Conservation (phyloP, 2,797 vertebrate genomes). For the Meda fulgida region DNA sequence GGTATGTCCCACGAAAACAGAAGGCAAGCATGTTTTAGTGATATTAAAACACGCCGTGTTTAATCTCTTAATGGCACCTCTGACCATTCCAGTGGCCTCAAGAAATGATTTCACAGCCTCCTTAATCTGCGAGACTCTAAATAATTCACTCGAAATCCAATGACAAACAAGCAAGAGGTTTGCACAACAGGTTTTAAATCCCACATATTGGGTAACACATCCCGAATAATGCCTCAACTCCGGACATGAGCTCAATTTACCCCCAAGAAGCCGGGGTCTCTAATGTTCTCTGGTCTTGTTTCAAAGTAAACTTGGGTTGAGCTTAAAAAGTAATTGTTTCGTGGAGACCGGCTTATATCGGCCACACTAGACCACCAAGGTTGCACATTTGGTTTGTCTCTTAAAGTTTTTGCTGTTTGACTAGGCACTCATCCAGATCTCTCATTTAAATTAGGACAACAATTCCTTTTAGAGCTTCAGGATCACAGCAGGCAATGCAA, state of each 20-base stretch:
- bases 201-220: background rate
- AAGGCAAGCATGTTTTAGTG: background rate
- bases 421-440: slow-evolving; percentile 70
- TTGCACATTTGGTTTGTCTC: slow-evolving; percentile 68
- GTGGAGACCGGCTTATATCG: slow-evolving; percentile 50
- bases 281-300: slow-evolving; percentile 37
- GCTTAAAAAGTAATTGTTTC: slow-evolving; percentile 55
- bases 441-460: slow-evolving; percentile 57
- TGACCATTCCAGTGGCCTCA: slow-evolving; percentile 21
- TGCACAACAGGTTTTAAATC: slow-evolving; percentile 46
- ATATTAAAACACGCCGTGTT: slow-evolving; percentile 14
- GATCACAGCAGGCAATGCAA: slow-evolving; percentile 57
- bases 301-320: slow-evolving; percentile 49
- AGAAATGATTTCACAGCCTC: slow-evolving; percentile 16
- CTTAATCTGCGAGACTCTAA: slow-evolving; percentile 27
- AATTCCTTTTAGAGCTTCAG: slow-evolving; percentile 58
- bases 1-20: background rate
- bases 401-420: slow-evolving; percentile 68
- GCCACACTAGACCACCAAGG: slow-evolving; percentile 73
- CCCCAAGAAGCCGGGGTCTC: slow-evolving; percentile 11
- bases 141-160: background rate
- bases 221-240: slow-evolving; percentile 18
- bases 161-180: slow-evolving; percentile 13
- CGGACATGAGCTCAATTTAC: slow-evolving; percentile 39
- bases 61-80: slow-evolving; percentile 21